phyloP scores from a whole-genome alignment of 2,113 vertebrate genomes.

The Lagopus muta region DNA sequence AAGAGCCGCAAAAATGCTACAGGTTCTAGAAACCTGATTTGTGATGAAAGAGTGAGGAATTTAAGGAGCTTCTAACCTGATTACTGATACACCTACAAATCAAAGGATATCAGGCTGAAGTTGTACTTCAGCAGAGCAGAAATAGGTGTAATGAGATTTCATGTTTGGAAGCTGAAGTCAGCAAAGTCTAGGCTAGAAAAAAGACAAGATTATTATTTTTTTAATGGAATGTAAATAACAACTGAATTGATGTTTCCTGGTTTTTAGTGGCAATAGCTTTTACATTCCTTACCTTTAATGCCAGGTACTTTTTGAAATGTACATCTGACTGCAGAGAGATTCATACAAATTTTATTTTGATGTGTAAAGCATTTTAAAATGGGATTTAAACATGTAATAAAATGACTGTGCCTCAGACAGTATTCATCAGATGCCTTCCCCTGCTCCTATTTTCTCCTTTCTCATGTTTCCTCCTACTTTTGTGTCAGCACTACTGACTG shows the following conservation, averaged over 20 bases:
- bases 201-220: neutral
- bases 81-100: neutral
- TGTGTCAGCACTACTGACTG: neutral
- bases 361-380: neutral
- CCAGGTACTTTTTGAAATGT: neutral
- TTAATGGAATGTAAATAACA: neutral
- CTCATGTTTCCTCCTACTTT: neutral
- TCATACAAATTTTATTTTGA: neutral
- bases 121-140: neutral
- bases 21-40: neutral
- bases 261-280: neutral
- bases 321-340: neutral
- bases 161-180: neutral
- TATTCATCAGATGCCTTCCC: neutral
- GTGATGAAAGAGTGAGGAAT: neutral
- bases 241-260: neutral
- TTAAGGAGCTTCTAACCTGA: neutral
- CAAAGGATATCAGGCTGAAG: neutral
- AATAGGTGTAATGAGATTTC: neutral
- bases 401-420: neutral
- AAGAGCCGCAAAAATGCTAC: neutral
- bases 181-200: neutral
- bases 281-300: neutral
- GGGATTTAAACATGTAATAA: neutral
- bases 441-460: neutral